Evolutionary conservation across 1,140 invertebrate genomes (phyloP).

Genomic region (Cepaea nemoralis): DNA sequence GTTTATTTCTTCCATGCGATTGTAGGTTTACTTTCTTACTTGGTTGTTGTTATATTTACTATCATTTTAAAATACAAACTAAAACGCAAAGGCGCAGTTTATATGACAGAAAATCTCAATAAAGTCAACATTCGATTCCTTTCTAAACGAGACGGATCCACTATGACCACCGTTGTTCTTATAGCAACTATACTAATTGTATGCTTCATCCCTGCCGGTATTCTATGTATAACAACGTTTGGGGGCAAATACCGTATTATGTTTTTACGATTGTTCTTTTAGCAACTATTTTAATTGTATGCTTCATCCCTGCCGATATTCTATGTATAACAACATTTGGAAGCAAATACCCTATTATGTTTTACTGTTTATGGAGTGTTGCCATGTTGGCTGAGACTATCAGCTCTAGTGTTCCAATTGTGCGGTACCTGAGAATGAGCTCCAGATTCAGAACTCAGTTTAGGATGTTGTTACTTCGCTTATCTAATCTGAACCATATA

Average conservation of each 20-base stretch:
- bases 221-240: background rate
- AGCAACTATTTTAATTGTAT: background rate
- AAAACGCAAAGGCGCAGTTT: background rate
- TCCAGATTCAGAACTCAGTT: no score
- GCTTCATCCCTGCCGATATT: background rate
- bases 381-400: background rate
- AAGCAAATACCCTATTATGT: background rate
- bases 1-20: background rate
- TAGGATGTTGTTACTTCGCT: no score
- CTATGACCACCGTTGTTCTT: background rate
- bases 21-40: background rate
- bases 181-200: background rate
- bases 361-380: background rate
- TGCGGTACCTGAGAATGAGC: conserved; percentile 7
- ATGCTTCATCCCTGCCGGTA: background rate
- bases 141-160: background rate
- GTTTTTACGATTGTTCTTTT: background rate
- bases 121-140: background rate
- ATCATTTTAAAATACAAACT: background rate
- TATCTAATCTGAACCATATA: no score
- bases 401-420: conserved; percentile 1
- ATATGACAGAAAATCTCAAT: background rate
- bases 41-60: background rate
- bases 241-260: background rate
- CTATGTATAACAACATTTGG: background rate